Evolutionary conservation across 2,113 vertebrate species (phyloP).

Genomic region (Tachycineta bicolor): DNA sequence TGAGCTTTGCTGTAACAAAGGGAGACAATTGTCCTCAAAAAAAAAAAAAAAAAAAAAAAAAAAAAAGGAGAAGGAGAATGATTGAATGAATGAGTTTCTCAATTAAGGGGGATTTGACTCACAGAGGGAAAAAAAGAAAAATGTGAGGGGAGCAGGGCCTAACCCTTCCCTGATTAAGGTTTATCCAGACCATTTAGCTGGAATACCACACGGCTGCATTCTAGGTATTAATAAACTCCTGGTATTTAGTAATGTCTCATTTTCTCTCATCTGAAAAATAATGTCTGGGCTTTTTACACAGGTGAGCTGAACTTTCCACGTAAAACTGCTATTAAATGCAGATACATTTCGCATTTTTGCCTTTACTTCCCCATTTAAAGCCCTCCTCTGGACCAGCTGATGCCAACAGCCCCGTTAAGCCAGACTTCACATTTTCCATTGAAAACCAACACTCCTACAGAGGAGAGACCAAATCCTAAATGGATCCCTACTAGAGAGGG

Average conservation of each 20-base stretch:
- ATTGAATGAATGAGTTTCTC: not conserved
- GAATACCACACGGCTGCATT: not conserved
- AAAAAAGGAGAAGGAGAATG: not conserved
- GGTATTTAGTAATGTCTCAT: not conserved
- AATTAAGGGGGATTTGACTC: not conserved
- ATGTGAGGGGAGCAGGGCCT: not conserved
- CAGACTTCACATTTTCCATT: not conserved
- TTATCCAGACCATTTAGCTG: not conserved
- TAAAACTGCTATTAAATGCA: not conserved
- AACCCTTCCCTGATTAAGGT: not conserved
- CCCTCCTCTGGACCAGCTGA: not conserved
- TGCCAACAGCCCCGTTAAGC: not conserved
- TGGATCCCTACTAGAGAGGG: not conserved
- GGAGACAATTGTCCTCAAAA: not conserved
- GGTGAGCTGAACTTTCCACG: not conserved
- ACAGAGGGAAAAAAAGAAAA: not conserved
- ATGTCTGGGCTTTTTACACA: fast-evolving
- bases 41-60: too few species aligned
- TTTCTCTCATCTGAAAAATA: not conserved
- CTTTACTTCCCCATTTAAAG: not conserved
- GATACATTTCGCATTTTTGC: not conserved
- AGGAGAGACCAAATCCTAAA: not conserved
- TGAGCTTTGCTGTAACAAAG: not conserved
- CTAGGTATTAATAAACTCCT: not conserved
- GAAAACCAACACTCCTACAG: not conserved